Evolutionary conservation across 2,888 invertebrate genomes (phyloP), one percentile per base, ranked within the genome.

Genomic region (Tetheella fluctuosa): DNA sequence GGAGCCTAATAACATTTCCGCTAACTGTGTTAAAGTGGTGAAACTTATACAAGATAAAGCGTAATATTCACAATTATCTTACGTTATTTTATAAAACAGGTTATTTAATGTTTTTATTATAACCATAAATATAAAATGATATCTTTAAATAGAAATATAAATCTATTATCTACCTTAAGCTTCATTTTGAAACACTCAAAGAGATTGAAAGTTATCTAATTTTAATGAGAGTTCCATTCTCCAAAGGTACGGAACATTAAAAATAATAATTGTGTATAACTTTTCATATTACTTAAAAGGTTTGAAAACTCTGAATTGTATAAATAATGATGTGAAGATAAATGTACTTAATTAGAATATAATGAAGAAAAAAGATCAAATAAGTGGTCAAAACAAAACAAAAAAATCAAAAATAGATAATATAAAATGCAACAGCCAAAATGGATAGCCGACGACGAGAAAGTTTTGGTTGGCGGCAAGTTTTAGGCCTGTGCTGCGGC

Each of bases 401-500:
- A 15, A 48, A 20, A 48, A 48, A 7, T 10, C 8, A 20, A 17
- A 20, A 48, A 48, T 48, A 48, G 10, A 48, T 20, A 48, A 20
- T 48, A 8, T 48, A 69, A 67, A 65, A 65, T 70, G 69, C 71
- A 74, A 62, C 69, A 72, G 74, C 79, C 78, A 76, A 76, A 78
- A 77, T n/a, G 79, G 76, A 77, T 80, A 75, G 76, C 70, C 60
- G 64, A 71, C 70, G 76, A 48, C 20, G 28, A 65, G 62, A 61
- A 66, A 76, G 66, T 64, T 67, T 63, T 63, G 73, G 57, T 66
- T 67, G 81, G 79, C 73, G 76, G 77, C 75, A 88, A 90, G 86
- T 90, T 88, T 80, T 84, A 85, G 90, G 88, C 85, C 79, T 80
- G 79, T 70, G 74, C 72, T 63, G 65, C 65, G 71, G 72, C 73